Conservation (phyloP, 2,113 vertebrate species). For the Echinops telfairi region DNA sequence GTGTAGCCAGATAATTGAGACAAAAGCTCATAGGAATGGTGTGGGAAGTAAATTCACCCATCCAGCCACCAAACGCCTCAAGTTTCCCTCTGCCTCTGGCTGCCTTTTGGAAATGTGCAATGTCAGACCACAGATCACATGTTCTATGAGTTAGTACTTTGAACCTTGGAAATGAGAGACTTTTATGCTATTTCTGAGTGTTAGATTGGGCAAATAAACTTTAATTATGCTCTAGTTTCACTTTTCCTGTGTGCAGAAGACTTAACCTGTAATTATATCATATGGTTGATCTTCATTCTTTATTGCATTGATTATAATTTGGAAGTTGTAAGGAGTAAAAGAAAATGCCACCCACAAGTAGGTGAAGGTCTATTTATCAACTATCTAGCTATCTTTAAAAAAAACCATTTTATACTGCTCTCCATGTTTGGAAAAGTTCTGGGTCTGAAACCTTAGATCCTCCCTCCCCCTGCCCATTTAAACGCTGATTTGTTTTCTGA, state of each 20-base stretch:
- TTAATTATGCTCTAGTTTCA: slow-evolving; percentile 45
- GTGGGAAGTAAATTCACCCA: slow-evolving; percentile 61
- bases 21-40: slow-evolving; percentile 58
- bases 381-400: background rate
- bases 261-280: background rate
- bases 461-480: background rate
- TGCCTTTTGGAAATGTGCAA: background rate
- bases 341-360: slow-evolving; percentile 21
- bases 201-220: slow-evolving; percentile 7
- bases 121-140: background rate
- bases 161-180: background rate
- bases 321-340: background rate
- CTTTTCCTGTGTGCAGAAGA: background rate
- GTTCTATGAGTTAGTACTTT: background rate
- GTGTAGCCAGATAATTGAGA: slow-evolving; percentile 75
- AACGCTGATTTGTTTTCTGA: slow-evolving; percentile 24
- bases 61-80: slow-evolving; percentile 39
- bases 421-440: background rate
- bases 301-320: slow-evolving; percentile 8
- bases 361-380: background rate
- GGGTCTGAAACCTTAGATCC: background rate
- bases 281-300: slow-evolving; percentile 12
- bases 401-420: background rate
- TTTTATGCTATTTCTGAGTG: background rate
- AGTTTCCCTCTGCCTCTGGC: background rate